Conservation (phyloP, 2,797 vertebrate genomes). For the Novumbra hubbsi region DNA sequence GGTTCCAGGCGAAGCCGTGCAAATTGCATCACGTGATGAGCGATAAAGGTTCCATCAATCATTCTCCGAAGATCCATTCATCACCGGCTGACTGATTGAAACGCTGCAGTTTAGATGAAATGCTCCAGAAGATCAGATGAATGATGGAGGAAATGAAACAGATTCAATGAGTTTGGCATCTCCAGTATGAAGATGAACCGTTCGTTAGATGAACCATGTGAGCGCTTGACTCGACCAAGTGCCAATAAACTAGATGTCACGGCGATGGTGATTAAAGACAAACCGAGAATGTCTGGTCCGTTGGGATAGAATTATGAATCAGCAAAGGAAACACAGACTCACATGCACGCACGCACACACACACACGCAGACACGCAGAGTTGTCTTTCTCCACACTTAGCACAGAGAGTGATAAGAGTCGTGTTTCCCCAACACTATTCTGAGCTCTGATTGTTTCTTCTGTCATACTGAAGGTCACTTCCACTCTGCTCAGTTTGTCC, state of each 20-base stretch:
- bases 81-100: neutral
- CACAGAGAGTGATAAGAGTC: constrained; percentile 44
- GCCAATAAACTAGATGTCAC: constrained; percentile 27
- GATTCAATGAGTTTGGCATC: constrained; percentile 8
- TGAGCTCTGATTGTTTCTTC: constrained; percentile 47
- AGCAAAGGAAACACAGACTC: constrained; percentile 7
- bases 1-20: neutral
- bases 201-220: constrained; percentile 1
- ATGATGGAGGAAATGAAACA: neutral
- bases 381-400: constrained; percentile 31
- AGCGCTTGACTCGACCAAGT: constrained; percentile 16
- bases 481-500: constrained; percentile 52
- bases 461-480: constrained; percentile 67
- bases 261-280: constrained; percentile 44
- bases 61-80: neutral
- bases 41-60: neutral
- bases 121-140: constrained; percentile 9
- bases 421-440: constrained; percentile 56
- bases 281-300: constrained; percentile 46
- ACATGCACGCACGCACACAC: constrained; percentile 3
- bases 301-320: constrained; percentile 47
- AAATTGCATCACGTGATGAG: neutral
- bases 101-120: constrained; percentile 48
- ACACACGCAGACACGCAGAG: constrained; percentile 28
- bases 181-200: constrained; percentile 7